Evolutionary conservation across 2,797 vertebrate genomes (phyloP).

Genomic region (Sebastes oblongus): DNA sequence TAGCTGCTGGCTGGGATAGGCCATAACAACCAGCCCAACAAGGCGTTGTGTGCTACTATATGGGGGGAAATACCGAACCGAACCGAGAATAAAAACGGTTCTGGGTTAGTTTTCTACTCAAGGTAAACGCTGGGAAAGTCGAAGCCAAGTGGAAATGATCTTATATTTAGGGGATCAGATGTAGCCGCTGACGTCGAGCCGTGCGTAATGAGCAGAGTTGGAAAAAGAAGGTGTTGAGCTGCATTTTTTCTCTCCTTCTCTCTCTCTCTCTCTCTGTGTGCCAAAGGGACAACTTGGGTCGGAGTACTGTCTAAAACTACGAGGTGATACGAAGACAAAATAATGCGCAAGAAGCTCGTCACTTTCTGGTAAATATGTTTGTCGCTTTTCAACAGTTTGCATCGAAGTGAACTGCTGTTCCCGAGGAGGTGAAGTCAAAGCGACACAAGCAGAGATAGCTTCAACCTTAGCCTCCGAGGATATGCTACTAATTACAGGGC

Average conservation of each 20-base stretch:
- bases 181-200: conserved; percentile 73
- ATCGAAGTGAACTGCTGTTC: conserved; percentile 47
- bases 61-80: conserved; percentile 68
- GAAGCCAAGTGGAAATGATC: conserved; percentile 50
- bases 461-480: conserved; percentile 68
- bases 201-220: conserved; percentile 81
- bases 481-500: conserved; percentile 79
- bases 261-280: conserved; percentile 16
- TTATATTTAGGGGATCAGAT: conserved; percentile 24
- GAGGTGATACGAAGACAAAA: conserved; percentile 42
- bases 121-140: conserved; percentile 60
- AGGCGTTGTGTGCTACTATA: conserved; percentile 73
- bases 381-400: conserved; percentile 65
- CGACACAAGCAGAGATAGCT: conserved; percentile 67
- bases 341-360: conserved; percentile 18
- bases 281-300: conserved; percentile 77
- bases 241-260: conserved; percentile 66
- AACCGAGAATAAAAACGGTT: conserved; percentile 59
- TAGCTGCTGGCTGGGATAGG: conserved; percentile 69
- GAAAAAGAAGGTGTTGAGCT: conserved; percentile 83
- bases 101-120: conserved; percentile 47
- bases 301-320: conserved; percentile 58
- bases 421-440: conserved; percentile 61
- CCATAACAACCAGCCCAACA: conserved; percentile 78
- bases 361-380: conserved; percentile 58